Conservation (phyloP, 2,797 vertebrate genomes). For the Mus spretus region DNA sequence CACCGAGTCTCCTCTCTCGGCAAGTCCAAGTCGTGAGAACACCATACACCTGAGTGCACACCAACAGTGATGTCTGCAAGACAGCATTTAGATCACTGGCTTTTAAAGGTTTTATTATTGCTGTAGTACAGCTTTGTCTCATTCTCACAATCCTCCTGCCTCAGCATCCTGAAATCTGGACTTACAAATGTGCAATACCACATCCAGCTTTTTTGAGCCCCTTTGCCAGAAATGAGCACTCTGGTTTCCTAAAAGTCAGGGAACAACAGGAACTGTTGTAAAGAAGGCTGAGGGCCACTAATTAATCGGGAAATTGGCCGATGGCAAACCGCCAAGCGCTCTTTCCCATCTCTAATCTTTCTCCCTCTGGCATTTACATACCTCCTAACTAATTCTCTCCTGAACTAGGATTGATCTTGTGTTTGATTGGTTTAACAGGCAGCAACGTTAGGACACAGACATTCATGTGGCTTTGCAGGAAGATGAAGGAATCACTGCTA, state of each 20-base stretch:
- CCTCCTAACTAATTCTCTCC: conserved; percentile 37
- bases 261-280: conserved; percentile 65
- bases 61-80: not conserved
- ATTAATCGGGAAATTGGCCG: conserved; percentile 37
- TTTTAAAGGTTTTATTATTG: not conserved
- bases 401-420: not conserved
- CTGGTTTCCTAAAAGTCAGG: conserved; percentile 52
- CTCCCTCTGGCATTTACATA: not conserved
- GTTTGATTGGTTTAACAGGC: not conserved
- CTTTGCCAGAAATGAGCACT: conserved; percentile 31
- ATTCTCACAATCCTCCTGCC: not conserved
- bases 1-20: accelerated
- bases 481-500: not conserved
- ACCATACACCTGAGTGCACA: accelerated
- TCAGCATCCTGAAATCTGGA: not conserved
- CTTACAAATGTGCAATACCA: not conserved
- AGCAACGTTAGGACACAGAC: not conserved
- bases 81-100: not conserved
- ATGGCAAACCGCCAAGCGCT: conserved; percentile 30
- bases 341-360: conserved; percentile 49
- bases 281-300: not conserved
- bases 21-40: not conserved
- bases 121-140: not conserved
- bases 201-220: not conserved
- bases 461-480: not conserved